Evolutionary conservation across 2,888 invertebrate species (phyloP), one percentile per base, ranked within the genome.

Genomic region (Folsomia candida): DNA sequence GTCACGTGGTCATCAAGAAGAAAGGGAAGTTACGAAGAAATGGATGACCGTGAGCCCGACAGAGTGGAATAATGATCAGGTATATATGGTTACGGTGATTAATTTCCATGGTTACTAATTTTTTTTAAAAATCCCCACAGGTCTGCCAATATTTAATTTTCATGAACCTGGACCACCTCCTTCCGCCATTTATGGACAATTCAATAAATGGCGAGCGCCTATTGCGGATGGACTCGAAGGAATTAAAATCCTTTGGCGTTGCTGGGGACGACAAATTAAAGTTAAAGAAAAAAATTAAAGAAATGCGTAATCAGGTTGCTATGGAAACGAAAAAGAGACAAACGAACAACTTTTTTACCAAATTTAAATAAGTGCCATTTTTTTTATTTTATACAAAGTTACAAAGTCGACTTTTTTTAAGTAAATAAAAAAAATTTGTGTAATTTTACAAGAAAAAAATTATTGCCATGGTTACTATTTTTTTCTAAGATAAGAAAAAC

Each of bases 201-300:
- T 91, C 91, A 81, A 91, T 98, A 67, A 93, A 92, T 83, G 98
- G 98, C 24, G 87, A 89, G 47, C 90, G 92, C 67, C 86, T 98
- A 69, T 85, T 98, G 60, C 89, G 91, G 76, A 86, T 98, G 68
- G 95, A 96, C 82, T 93, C 95, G 0, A 89, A 92, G 70, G 95
- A 94, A 84, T 89, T 98, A 77, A 98, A 97, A 86, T 88, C 90
- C 77, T 87, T 93, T 60, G 92, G 92, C 60, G 89, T 93, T 62
- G 87, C 87, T 67, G 88, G 89, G 51, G 91, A 92, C 73, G 93
- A 93, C 83, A 93, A 93, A 83, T 89, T 89, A 76, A 88, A 91
- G 77, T 86, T 94, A 82, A 94, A 94, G 84, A 87, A 92, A 54
- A 91, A 92, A 82, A 88, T 94, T 78, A 94, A 94, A 84, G 93